Percentiles rank a stretch among this genome's conserved stretches.
Conservation (phyloP, 2,888 invertebrate genomes). For the Phengaris arion region DNA sequence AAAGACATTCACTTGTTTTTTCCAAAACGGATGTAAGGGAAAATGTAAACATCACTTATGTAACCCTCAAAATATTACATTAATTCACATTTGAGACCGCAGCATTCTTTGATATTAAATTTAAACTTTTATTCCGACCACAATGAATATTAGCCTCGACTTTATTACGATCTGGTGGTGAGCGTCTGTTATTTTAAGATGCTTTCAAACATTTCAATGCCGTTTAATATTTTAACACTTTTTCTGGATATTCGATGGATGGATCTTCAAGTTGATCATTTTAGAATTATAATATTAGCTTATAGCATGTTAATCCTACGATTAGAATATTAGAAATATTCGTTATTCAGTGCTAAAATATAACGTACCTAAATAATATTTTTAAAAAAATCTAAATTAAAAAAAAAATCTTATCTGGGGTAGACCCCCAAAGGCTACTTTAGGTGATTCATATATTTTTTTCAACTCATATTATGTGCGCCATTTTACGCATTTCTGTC, state of each 20-base stretch:
- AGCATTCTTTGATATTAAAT: constrained; percentile 1
- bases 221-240: constrained; percentile 20
- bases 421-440: no score
- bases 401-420: no score
- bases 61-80: neutral
- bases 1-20: no score
- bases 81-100: constrained; percentile 7
- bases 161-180: constrained; percentile 14
- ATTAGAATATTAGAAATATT: no score
- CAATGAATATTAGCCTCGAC: constrained; percentile 14
- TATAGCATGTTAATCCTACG: neutral
- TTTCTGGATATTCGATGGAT: neutral
- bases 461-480: no score
- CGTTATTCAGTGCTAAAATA: no score
- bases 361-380: no score
- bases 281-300: neutral
- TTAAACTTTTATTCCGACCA: constrained; percentile 5
- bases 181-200: constrained; percentile 19
- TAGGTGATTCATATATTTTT: no score
- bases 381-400: no score
- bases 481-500: no score
- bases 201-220: constrained; percentile 11
- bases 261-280: neutral
- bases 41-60: neutral
- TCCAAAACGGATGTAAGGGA: neutral